Base-by-base conservation (phyloP, 2,797 vertebrate species). In the Cuculus canorus region DNA sequence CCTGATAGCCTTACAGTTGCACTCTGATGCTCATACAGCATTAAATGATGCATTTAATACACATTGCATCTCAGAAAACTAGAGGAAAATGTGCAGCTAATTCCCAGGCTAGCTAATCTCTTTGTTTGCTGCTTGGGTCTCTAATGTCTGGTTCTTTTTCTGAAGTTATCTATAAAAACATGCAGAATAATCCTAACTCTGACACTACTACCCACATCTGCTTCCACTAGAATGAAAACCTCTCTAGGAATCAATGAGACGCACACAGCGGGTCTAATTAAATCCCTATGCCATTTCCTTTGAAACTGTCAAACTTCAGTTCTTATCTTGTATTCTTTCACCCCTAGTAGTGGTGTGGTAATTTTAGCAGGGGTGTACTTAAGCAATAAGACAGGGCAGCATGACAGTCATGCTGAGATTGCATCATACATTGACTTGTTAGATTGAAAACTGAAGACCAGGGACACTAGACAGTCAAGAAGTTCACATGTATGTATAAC, bases 251-350 rank as follows among this genome's bases (percentile, higher is more conserved):
- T 96, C 94, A 97, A 95, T 94, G 95, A 97, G 91, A 92, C 22
- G 13, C 95, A 86, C 82, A 57, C 80, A 96, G 94, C 97, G 82
- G 93, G 77, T 91, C 95, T 98, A 97, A 97, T 97, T 97, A 97
- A 97, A 96, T 92, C 92, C 87, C 94, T 94, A 86, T 96, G 95
- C 93, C 84, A 90, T 96, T 97, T 97, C 93, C 96, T 97, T 97
- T 97, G 90, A 95, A 97, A 96, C 82, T 95, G 95, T 96, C 95
- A 96, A 91, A 93, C 89, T 95, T 79, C 90, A 96, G 90, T 96
- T 96, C 93, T 94, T 96, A 94, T 94, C 80, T 65, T 96, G 90
- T 95, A 93, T 97, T 96, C 88, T 88, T 96, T 96, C 94, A 96
- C 89, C 90, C 72, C 90, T 88, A 94, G 61, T 86, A 78, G 94